A percentile compares a stretch with the other conserved stretches of the same genome.
These are phyloP conservation scores for Xanthorhoe designata DNA, from an alignment of 2,888 invertebrate genomes.

Conservation along the genomic window DNA sequence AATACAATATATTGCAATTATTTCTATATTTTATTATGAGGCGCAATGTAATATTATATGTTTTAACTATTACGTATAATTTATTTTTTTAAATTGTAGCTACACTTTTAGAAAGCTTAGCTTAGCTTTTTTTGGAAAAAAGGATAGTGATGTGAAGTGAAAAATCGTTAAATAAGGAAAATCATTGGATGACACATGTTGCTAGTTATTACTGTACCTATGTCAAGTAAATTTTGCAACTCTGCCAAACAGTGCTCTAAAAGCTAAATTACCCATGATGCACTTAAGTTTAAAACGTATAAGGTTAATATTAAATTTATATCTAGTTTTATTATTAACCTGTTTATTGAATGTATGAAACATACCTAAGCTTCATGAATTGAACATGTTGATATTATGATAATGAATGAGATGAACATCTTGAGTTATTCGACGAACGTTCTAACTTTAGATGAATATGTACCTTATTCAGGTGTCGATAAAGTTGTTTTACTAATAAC, in stretches of 20 bases:
- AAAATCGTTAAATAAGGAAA: no score
- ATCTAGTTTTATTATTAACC: not conserved
- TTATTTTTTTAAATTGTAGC: not conserved
- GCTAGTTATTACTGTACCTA: not conserved
- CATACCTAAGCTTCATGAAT: constrained; percentile 26
- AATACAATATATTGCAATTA: not conserved
- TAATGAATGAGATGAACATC: constrained; percentile 31
- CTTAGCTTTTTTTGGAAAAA: no score
- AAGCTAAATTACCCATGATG: not conserved
- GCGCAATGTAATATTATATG: no score
- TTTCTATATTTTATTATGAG: not conserved
- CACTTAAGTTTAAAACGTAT: not conserved
- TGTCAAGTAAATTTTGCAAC: not conserved
- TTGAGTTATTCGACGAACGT: constrained; percentile 23
- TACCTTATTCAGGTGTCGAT: constrained; percentile 16
- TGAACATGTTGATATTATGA: constrained; percentile 34
- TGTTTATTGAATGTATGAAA: constrained; percentile 16
- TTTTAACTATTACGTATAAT: not conserved
- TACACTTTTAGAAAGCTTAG: no score
- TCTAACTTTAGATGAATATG: constrained; percentile 19
- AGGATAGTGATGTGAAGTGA: no score
- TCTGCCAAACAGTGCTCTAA: not conserved
- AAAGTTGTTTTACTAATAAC: constrained; percentile 17
- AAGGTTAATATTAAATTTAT: not conserved
- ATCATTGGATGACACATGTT: no score